These are phyloP conservation scores for Eledona agricola DNA, from an alignment of 2,888 invertebrate genomes.

Conservation along the genomic window DNA sequence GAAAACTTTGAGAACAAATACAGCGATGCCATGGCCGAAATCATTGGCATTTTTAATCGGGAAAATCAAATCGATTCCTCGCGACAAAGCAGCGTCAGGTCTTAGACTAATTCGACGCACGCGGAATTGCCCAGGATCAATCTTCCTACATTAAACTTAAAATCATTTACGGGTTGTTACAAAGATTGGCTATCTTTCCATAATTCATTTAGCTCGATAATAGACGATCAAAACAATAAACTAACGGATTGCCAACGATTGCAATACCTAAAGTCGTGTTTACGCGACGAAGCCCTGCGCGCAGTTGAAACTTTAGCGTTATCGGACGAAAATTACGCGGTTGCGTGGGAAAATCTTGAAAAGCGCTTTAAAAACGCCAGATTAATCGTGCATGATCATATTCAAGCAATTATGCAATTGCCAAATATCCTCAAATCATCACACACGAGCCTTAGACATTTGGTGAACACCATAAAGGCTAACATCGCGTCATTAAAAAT, in stretches of 20 bases:
- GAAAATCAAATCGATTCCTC: slow-evolving; percentile 1
- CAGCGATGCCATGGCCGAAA: neutral
- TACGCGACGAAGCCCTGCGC: neutral
- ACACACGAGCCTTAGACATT: neutral
- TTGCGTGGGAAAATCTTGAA: neutral
- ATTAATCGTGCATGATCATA: slow-evolving; percentile 1
- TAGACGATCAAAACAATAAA: neutral
- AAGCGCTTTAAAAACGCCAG: neutral
- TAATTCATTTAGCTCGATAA: neutral
- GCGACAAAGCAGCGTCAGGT: neutral
- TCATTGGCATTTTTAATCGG: neutral
- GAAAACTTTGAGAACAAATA: neutral
- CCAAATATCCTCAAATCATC: slow-evolving; percentile 1
- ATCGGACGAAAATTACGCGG: neutral
- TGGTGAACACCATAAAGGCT: neutral
- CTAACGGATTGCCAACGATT: neutral
- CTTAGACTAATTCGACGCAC: neutral
- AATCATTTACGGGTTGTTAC: neutral
- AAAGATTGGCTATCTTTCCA: neutral
- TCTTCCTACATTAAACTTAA: neutral
- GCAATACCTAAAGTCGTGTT: slow-evolving; percentile 1
- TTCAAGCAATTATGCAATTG: neutral
- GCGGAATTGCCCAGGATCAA: neutral
- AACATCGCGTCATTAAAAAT: slow-evolving; percentile 1
- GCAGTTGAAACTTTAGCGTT: neutral